A percentile compares a stretch with the other conserved stretches of the same genome.
Evolutionary conservation across 2,113 vertebrate genomes (phyloP).

Genomic region (Columba janthina): DNA sequence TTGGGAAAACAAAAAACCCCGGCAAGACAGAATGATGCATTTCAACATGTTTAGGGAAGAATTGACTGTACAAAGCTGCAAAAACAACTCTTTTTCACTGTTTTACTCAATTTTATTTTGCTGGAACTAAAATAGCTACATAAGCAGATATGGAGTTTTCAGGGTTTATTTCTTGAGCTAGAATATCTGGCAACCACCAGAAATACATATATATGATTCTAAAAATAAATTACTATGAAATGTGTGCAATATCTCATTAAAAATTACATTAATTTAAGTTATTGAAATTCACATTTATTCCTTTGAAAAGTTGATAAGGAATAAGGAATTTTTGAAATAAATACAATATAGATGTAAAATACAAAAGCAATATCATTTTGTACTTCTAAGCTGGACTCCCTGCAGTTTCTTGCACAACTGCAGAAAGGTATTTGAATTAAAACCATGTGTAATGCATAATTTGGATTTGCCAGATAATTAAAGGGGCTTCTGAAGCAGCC

Average conservation of each 20-base stretch:
- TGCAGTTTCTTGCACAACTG: not conserved
- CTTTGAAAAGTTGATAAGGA: not conserved
- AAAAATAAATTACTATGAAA: not conserved
- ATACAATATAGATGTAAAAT: slow-evolving; percentile 15
- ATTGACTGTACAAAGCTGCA: not conserved
- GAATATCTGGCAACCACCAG: not conserved
- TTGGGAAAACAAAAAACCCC: not conserved
- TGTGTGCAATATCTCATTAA: not conserved
- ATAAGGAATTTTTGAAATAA: not conserved
- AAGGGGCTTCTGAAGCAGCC: not conserved
- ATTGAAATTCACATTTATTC: not conserved
- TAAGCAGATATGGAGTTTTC: not conserved
- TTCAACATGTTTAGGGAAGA: not conserved
- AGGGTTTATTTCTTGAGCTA: slow-evolving; percentile 15
- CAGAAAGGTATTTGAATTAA: not conserved
- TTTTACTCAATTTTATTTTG: slow-evolving; percentile 16
- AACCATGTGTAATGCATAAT: not conserved
- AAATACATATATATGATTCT: not conserved
- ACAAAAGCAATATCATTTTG: not conserved
- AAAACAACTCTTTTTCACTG: not conserved
- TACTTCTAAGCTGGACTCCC: not conserved
- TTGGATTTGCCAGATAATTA: not conserved
- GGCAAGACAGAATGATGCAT: slow-evolving; percentile 7
- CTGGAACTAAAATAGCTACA: slow-evolving; percentile 3
- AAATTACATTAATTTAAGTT: not conserved